A percentile compares a stretch with the other conserved stretches of the same genome.
Evolutionary conservation across 2,797 vertebrate genomes (phyloP).

Genomic region (Pipistrellus nathusii): DNA sequence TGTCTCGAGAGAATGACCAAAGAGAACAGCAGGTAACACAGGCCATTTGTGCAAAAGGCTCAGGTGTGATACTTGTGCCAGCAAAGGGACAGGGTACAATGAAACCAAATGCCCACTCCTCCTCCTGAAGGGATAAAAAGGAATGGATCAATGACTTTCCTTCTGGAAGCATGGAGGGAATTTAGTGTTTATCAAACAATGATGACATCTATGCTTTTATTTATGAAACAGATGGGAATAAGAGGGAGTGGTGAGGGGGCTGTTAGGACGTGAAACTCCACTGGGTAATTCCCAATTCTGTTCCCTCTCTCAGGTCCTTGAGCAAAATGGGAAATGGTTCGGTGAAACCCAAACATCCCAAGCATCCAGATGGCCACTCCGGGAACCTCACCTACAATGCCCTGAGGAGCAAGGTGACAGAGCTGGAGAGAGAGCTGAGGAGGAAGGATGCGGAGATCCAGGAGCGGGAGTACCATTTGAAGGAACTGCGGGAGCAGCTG

Average conservation of each 20-base stretch:
- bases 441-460: constrained; percentile 92
- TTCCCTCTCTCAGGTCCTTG: constrained; percentile 78
- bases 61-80: neutral
- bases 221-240: neutral
- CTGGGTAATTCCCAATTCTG: neutral
- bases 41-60: neutral
- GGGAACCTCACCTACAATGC: constrained; percentile 84
- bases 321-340: constrained; percentile 94
- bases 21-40: constrained; percentile 18
- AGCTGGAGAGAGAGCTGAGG: constrained; percentile 92
- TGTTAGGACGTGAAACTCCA: neutral
- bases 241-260: neutral
- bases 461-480: constrained; percentile 88
- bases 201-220: neutral
- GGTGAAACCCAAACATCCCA: constrained; percentile 93
- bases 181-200: neutral
- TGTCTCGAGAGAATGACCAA: neutral
- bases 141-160: neutral
- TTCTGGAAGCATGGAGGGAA: neutral
- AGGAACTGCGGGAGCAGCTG: constrained; percentile 92
- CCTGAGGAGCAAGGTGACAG: constrained; percentile 89
- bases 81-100: neutral
- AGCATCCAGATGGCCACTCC: constrained; percentile 84
- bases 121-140: neutral
- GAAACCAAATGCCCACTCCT: neutral